phyloP scores from a whole-genome alignment of 2,113 vertebrate genomes.

The Semnornis frantzii region DNA sequence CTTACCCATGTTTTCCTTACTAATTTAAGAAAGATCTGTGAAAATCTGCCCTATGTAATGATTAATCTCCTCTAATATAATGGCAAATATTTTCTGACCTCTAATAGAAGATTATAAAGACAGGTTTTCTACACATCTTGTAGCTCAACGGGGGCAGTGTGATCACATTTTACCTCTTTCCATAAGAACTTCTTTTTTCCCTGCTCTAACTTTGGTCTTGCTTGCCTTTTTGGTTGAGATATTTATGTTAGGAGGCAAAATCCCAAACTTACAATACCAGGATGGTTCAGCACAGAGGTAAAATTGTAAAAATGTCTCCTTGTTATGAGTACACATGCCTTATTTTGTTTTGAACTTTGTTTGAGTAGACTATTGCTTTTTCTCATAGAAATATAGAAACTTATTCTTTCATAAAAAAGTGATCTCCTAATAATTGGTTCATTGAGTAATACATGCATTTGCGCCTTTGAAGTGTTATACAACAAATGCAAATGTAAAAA shows the following conservation, averaged over 20 bases:
- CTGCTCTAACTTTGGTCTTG: neutral
- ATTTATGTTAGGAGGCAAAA: neutral
- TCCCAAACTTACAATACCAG: neutral
- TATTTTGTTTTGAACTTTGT: neutral
- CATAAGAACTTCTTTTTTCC: neutral
- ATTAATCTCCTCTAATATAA: neutral
- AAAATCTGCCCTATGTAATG: neutral
- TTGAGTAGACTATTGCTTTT: neutral
- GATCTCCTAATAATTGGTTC: neutral
- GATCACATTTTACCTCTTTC: neutral
- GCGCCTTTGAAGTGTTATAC: neutral
- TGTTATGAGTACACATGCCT: neutral
- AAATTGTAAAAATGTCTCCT: neutral
- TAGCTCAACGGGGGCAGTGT: accelerated
- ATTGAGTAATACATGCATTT: neutral
- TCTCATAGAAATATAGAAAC: neutral
- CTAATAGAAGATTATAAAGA: neutral
- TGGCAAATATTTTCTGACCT: neutral
- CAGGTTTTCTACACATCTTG: accelerated
- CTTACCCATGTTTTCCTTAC: neutral
- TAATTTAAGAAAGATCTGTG: neutral
- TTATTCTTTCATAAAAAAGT: neutral
- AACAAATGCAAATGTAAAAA: neutral
- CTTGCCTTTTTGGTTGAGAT: neutral
- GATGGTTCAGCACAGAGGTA: neutral